Percentiles rank a stretch among this genome's conserved stretches.
phyloP scores from a whole-genome alignment of 2,113 vertebrate species.

The Mus musculus region DNA sequence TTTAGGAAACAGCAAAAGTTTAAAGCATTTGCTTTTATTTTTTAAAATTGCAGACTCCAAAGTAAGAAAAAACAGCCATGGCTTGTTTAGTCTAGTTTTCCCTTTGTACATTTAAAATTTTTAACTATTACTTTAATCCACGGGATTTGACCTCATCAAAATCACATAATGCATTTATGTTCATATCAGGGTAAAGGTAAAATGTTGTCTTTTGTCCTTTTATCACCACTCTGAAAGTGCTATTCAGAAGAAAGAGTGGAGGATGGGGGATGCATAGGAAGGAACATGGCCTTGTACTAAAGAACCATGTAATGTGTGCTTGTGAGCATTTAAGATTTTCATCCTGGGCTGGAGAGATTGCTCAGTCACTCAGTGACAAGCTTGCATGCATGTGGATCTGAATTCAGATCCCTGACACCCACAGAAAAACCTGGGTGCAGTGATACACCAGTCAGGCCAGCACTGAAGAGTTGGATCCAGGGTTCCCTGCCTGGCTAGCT shows the following conservation, averaged over 20 bases:
- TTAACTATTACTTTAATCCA: background rate
- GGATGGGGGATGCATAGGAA: background rate
- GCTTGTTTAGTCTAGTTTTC: background rate
- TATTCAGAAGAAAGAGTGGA: background rate
- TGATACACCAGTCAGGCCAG: background rate
- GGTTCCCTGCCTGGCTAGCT: accelerated
- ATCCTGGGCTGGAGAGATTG: background rate
- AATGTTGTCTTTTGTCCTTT: background rate
- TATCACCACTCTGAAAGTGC: background rate
- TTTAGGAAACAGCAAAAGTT: background rate
- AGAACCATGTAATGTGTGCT: background rate
- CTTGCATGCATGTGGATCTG: background rate
- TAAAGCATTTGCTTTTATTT: background rate
- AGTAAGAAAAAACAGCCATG: background rate
- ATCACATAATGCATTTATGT: background rate
- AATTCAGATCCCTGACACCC: too few species aligned
- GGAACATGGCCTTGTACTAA: background rate
- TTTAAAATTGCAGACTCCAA: background rate
- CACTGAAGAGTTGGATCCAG: background rate
- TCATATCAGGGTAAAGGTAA: background rate
- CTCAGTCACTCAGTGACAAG: background rate
- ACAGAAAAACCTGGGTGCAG: background rate
- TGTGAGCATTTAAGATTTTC: background rate
- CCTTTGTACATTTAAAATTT: background rate
- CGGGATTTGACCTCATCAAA: background rate